phyloP scores from a whole-genome alignment of 2,888 invertebrate genomes.

The Pilophorus perplexus region DNA sequence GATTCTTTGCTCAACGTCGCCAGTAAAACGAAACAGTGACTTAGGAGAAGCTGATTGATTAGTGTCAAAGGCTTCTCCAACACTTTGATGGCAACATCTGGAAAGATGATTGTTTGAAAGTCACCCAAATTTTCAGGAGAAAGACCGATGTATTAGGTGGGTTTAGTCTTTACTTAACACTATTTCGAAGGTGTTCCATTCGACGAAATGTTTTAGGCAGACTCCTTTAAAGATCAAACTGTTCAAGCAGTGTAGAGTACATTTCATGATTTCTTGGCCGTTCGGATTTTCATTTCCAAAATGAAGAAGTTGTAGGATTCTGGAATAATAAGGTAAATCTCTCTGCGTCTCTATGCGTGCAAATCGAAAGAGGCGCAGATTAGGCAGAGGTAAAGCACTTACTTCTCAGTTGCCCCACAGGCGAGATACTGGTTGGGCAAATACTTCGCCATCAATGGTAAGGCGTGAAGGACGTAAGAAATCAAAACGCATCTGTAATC shows the following conservation, averaged over 20 bases:
- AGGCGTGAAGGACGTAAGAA: constrained; percentile 18
- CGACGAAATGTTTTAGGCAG: constrained; percentile 18
- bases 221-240: constrained; percentile 26
- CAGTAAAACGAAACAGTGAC: constrained; percentile 22
- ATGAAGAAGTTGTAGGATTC: constrained; percentile 34
- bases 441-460: constrained; percentile 20
- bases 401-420: constrained; percentile 37
- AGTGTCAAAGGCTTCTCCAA: constrained; percentile 11
- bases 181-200: neutral
- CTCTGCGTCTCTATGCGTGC: no score
- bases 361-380: no score
- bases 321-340: no score
- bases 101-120: neutral
- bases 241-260: constrained; percentile 34
- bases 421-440: constrained; percentile 21
- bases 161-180: neutral
- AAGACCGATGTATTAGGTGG: neutral
- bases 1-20: constrained; percentile 10
- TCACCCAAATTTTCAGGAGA: neutral
- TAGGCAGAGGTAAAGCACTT: constrained; percentile 5
- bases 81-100: constrained; percentile 4
- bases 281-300: neutral
- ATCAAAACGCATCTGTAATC: constrained; percentile 22
- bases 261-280: constrained; percentile 23
- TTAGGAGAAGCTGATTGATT: constrained; percentile 15